Evolutionary conservation across 2,797 vertebrate species (phyloP), one percentile per base, ranked within the genome.

Genomic region (Sebastolobus alascanus): DNA sequence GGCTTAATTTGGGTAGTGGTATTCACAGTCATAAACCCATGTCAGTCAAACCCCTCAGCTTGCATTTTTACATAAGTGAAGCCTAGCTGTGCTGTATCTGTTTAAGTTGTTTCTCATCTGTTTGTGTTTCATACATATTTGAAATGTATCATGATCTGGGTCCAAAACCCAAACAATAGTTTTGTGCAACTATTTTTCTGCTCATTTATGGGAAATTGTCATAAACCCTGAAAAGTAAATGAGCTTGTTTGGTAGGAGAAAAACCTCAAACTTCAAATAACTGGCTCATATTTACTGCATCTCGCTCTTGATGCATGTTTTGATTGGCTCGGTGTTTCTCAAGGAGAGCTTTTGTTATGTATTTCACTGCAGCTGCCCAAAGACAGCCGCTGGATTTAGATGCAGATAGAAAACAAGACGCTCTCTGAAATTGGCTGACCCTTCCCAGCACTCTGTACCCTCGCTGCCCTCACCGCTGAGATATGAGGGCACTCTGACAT

Each of bases 401-500:
- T 89, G 79, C 77, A 90, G 83, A 92, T 90, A 80, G 74, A 90
- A 92, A 90, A 88, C 68, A 76, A 82, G 80, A 68, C 77, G 63
- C 66, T 76, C 68, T 74, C 33, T 87, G 79, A 92, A 91, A 90
- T 83, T 89, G 84, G 64, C 87, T 90, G 91, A 95, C 88, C 90
- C 75, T 83, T 84, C 86, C 55, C 80, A 72, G 85, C 82, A 72
- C 85, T 83, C 69, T 14, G 74, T 88, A 75, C 72, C 85, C 75
- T 87, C 70, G 83, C 77, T 90, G 84, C 90, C 83, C 84, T 87
- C 77, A 63, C 80, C 29, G 5, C 71, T 77, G 75, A 90, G 90
- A 93, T 91, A 90, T 83, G 85, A 94, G 90, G 91, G 82, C 90
- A 89, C 82, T 79, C 85, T 94, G 92, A 93, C 92, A 92, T 90